These are phyloP conservation scores for Crossocerus cetratus DNA, from an alignment of 2,888 invertebrate genomes.

Conservation along the genomic window DNA sequence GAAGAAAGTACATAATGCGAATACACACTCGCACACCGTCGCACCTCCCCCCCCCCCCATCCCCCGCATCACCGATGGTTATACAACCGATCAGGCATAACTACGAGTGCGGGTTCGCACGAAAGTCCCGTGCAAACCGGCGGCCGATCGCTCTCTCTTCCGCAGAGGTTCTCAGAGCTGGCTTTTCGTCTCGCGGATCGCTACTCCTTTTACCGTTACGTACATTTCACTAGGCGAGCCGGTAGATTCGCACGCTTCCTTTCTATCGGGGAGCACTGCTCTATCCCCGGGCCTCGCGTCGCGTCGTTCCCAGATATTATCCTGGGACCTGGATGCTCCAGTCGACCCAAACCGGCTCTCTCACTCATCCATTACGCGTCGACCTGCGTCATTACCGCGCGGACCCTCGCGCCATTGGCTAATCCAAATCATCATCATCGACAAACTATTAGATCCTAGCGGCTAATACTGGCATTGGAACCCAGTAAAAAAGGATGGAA, in stretches of 20 bases:
- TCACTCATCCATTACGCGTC: neutral
- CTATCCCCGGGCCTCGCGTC: too few species aligned
- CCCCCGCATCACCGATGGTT: too few species aligned
- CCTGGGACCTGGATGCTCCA: too few species aligned
- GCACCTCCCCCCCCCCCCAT: constrained; percentile 40
- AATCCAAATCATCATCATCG: neutral
- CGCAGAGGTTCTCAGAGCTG: constrained; percentile 60
- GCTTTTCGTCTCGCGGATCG: constrained; percentile 8
- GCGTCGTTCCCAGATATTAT: too few species aligned
- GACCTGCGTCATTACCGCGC: neutral
- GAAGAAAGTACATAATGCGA: constrained; percentile 54
- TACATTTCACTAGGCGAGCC: neutral
- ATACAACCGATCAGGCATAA: constrained; percentile 57
- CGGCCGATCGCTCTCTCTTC: constrained; percentile 63
- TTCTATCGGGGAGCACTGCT: too few species aligned
- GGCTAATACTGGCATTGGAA: too few species aligned
- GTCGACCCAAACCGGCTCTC: too few species aligned
- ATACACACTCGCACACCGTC: constrained; percentile 48
- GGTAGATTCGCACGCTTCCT: too few species aligned
- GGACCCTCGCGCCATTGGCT: neutral
- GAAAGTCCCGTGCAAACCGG: constrained; percentile 47
- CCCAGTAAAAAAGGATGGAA: too few species aligned
- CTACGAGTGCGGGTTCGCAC: constrained; percentile 40
- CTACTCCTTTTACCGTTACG: neutral
- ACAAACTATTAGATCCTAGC: neutral